Evolutionary conservation across 2,888 invertebrate genomes (phyloP).

Genomic region (Microplitis manilae): DNA sequence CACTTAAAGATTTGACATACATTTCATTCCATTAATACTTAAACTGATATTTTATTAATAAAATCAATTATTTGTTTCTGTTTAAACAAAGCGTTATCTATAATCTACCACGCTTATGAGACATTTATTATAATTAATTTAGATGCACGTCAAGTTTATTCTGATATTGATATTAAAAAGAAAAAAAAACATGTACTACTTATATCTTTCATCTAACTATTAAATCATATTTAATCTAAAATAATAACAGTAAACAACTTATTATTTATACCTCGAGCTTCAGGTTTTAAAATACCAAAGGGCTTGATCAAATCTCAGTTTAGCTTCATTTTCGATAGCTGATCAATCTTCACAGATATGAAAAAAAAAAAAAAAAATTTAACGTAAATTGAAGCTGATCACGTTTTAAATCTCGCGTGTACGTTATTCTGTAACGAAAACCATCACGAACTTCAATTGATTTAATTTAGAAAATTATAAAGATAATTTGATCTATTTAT

Average conservation of each 20-base stretch:
- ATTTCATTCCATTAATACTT: background rate
- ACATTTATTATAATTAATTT: background rate
- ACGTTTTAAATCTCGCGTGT: background rate
- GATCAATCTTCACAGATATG: background rate
- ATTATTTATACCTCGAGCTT: too few relatives aligned
- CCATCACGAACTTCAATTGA: background rate
- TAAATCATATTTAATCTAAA: background rate
- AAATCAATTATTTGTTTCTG: background rate
- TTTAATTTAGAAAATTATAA: background rate
- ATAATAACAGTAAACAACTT: background rate
- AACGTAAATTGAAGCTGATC: background rate
- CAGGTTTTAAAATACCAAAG: background rate
- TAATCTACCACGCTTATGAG: background rate
- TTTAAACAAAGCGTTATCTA: background rate
- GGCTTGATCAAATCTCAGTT: background rate
- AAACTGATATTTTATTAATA: background rate
- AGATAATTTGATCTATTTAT: background rate
- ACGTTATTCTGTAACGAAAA: background rate
- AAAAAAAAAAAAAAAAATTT: background rate
- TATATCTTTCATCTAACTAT: background rate
- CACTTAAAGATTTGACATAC: background rate
- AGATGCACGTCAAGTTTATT: background rate
- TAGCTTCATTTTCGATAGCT: background rate
- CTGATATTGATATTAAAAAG: background rate
- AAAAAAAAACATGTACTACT: background rate